phyloP scores from a whole-genome alignment of 2,113 vertebrate genomes.

The Eulemur macaco region DNA sequence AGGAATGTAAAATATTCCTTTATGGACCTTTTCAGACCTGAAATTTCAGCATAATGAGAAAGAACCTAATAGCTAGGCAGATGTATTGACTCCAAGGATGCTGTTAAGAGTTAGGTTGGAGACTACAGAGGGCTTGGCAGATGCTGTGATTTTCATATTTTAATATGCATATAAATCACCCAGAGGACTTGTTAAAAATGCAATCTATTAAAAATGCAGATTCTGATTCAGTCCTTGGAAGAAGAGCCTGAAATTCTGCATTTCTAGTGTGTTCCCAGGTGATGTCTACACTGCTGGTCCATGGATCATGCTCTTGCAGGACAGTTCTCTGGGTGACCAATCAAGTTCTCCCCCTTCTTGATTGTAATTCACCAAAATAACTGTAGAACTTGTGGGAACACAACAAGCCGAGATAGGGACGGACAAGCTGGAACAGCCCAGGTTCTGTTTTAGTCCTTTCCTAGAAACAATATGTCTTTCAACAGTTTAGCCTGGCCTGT shows the following conservation, averaged over 20 bases:
- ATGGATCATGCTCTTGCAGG: background rate
- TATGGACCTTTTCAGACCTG: background rate
- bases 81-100: background rate
- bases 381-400: background rate
- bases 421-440: background rate
- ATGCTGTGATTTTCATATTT: background rate
- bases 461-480: background rate
- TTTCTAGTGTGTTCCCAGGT: background rate
- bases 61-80: background rate
- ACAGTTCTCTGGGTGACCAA: background rate
- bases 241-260: background rate
- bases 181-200: background rate
- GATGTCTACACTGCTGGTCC: background rate
- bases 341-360: background rate
- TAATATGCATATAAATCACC: background rate
- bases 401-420: background rate
- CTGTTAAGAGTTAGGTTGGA: background rate
- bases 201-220: background rate
- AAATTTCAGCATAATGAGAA: background rate
- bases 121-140: no score
- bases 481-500: background rate
- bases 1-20: background rate
- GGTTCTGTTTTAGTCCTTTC: background rate
- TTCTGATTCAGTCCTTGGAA: background rate
- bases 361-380: background rate